Percentiles rank a stretch among this genome's conserved stretches.
phyloP scores from a whole-genome alignment of 2,113 vertebrate genomes.

The Craseonycteris thonglongyai region DNA sequence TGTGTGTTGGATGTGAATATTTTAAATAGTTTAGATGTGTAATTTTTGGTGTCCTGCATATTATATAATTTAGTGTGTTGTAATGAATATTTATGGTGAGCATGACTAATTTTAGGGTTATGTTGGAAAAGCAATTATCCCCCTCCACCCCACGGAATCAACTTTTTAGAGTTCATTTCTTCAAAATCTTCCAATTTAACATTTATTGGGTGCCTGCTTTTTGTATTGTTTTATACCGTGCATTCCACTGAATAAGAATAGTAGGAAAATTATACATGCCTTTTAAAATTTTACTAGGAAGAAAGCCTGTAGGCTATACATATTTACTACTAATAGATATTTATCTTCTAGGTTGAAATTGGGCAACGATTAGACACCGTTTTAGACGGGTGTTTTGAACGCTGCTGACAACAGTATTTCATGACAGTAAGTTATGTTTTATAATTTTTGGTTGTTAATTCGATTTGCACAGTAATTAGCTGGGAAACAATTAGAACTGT shows the following conservation, averaged over 20 bases:
- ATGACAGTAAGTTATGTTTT: conserved; percentile 59
- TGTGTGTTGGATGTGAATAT: neutral
- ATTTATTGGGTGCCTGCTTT: neutral
- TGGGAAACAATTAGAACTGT: neutral
- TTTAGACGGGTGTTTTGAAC: neutral
- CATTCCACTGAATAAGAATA: neutral
- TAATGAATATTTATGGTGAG: conserved; percentile 28
- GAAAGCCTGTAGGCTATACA: neutral
- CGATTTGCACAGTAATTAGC: neutral
- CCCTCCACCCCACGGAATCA: neutral
- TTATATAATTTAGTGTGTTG: neutral
- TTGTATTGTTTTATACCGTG: neutral
- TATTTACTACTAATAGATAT: conserved; percentile 16
- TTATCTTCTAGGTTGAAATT: conserved; percentile 54
- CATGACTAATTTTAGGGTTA: neutral
- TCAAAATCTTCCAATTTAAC: conserved; percentile 19
- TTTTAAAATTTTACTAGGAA: neutral
- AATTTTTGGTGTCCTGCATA: neutral
- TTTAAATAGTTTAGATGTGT: neutral
- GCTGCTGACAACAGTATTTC: neutral
- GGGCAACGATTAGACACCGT: neutral
- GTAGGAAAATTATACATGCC: neutral
- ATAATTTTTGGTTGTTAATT: neutral
- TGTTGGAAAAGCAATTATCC: neutral
- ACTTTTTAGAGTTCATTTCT: neutral